Base-by-base conservation (phyloP, 2,113 vertebrate genomes). In the Neoarius graeffei region DNA sequence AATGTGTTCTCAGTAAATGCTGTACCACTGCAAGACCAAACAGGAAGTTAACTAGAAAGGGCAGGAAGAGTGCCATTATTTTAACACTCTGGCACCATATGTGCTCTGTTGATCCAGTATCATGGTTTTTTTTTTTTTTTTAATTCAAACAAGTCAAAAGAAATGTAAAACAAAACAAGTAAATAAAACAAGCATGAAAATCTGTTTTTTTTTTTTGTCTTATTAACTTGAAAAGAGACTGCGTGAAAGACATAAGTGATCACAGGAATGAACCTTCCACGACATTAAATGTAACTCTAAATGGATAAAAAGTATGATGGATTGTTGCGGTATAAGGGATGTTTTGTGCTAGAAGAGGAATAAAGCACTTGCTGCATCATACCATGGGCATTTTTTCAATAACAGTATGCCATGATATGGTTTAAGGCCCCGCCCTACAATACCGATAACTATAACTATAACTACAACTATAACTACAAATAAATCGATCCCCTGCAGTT, bases 31-130 rank as follows among this genome's bases (percentile, higher is more conserved):
- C 9, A 0, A 67, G 64, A 42, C 35, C 17, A 83, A 87, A 81
- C 77, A 87, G 86, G 83, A 84, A 79, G 74, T 69, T 14, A 48
- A 48, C 13, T 56, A 84, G 74, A 74, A 64, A 76, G n/a, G 81
- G 35, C 81, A 77, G 80, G 80, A 87, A 87, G 80, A 10, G 48
- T 52, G 69, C 52, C 57, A 42, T 83, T 83, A 87, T 87, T 71
- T 62, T 69, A 50, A 30, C 23, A n/a, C 17, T 81, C 56, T 60
- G 57, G 67, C 67, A 64, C 81, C 67, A 69, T 81, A 87, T 73
- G 42, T 23, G 4, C 42, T 25, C n/a, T 83, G 81, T 64, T 81
- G 81, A 35, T 74, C 54, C 54, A 62, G 35, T 57, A 1, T 71
- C 20, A 42, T 60, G 79, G n/a, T n/a, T n/a, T 48, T 7, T 35